phyloP scores from a whole-genome alignment of 1,140 invertebrate genomes.

The Oncopeltus fasciatus region DNA sequence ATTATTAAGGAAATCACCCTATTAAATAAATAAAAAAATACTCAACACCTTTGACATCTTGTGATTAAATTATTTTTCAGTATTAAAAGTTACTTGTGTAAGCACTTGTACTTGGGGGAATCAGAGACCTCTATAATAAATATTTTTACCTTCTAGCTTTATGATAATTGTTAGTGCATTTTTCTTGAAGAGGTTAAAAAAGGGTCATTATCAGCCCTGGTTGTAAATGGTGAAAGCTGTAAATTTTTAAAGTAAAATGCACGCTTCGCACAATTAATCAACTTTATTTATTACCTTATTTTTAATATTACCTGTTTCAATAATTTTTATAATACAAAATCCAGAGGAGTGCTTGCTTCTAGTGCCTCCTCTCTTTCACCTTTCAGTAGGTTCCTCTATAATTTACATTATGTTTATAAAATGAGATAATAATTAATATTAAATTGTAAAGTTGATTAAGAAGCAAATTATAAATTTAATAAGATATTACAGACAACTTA shows the following conservation, averaged over 20 bases:
- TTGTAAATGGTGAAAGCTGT: neutral
- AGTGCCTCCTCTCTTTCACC: neutral
- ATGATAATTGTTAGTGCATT: conserved; percentile 5
- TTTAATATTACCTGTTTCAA: neutral
- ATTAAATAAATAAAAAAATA: conserved; percentile 13
- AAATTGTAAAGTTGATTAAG: conserved; percentile 18
- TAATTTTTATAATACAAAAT: neutral
- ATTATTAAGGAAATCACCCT: conserved; percentile 9
- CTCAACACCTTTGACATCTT: conserved; percentile 8
- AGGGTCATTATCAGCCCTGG: neutral
- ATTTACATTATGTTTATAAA: conserved; percentile 4
- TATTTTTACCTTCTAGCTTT: conserved; percentile 1
- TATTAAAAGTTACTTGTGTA: neutral
- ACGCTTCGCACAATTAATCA: conserved; percentile 1
- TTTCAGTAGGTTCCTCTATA: conserved; percentile 15
- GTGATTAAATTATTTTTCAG: conserved; percentile 10
- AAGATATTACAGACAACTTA: conserved; percentile 10
- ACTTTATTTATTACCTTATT: neutral
- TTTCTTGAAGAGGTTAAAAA: neutral
- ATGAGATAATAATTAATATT: conserved; percentile 19
- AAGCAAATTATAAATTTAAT: conserved; percentile 3
- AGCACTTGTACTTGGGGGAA: neutral
- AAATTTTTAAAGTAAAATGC: conserved; percentile 5
- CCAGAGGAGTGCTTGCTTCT: neutral
- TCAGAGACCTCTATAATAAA: neutral